These are phyloP conservation scores for Fissipunctia ypsillon DNA, from an alignment of 2,888 invertebrate species.

Conservation along the genomic window DNA sequence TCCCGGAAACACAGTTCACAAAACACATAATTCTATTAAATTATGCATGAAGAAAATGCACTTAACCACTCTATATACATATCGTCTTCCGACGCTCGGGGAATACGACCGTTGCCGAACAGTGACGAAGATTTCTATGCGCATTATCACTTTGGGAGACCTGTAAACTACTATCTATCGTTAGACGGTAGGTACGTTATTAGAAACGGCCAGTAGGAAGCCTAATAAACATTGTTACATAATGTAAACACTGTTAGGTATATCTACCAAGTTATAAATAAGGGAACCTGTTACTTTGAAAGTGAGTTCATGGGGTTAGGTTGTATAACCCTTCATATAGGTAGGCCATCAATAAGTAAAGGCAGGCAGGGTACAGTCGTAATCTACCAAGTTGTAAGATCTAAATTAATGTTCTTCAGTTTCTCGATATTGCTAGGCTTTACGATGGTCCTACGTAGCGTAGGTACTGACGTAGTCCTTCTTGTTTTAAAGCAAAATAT, in stretches of 20 bases:
- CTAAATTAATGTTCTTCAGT: background rate
- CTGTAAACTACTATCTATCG: no score
- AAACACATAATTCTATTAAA: no score
- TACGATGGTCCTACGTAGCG: no score
- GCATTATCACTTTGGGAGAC: no score
- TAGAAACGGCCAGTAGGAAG: background rate
- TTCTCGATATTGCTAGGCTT: no score
- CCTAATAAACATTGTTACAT: conserved; percentile 31
- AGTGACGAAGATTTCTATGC: no score
- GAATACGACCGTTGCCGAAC: no score
- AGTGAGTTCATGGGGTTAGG: conserved; percentile 56
- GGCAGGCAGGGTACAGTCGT: background rate
- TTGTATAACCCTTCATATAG: conserved; percentile 16
- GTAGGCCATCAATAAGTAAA: conserved; percentile 1
- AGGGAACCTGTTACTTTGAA: conserved; percentile 42
- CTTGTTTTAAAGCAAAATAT: background rate
- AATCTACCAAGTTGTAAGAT: background rate
- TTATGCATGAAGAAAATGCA: no score
- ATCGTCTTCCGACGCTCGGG: no score
- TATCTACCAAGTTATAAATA: background rate
- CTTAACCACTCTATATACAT: no score
- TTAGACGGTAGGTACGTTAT: background rate
- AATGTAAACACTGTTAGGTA: conserved; percentile 11
- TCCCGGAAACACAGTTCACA: no score
- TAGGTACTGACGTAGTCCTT: no score